phyloP scores from a whole-genome alignment of 2,797 vertebrate genomes.

The Sphenopsis melanotis region DNA sequence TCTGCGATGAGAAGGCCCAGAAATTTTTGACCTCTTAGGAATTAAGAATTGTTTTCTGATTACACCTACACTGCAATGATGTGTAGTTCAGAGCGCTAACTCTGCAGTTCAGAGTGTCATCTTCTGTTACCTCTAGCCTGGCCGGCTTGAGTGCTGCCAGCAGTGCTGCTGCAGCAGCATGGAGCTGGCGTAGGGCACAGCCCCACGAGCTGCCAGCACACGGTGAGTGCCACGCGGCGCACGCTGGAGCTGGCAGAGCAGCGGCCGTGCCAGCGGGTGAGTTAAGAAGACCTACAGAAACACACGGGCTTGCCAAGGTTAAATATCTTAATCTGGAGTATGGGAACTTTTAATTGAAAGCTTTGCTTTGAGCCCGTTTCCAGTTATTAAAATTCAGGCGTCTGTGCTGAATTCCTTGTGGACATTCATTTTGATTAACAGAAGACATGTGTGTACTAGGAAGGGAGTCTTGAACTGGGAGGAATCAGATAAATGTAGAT shows the following conservation, averaged over 20 bases:
- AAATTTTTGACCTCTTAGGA: background rate
- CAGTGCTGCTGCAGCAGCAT: background rate
- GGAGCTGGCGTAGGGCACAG: background rate
- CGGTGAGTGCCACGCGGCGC: background rate
- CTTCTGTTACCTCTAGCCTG: background rate
- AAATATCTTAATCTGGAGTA: conserved; percentile 58
- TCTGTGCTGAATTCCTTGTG: conserved; percentile 61
- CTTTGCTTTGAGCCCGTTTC: conserved; percentile 57
- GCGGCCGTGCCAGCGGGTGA: background rate
- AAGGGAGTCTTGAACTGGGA: conserved; percentile 21
- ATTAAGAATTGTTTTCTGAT: background rate
- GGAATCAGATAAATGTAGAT: conserved; percentile 41
- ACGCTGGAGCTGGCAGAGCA: background rate
- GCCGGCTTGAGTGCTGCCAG: background rate
- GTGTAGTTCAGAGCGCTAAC: background rate
- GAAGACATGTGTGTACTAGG: conserved; percentile 28
- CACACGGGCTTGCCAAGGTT: conserved; percentile 42
- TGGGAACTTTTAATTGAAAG: conserved; percentile 54
- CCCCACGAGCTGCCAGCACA: background rate
- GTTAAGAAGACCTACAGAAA: conserved; percentile 14
- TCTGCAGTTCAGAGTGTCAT: background rate
- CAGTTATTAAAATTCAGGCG: conserved; percentile 60
- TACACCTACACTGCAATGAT: background rate
- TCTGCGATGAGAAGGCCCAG: background rate
- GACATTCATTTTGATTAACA: conserved; percentile 64